Conservation (phyloP, 1,140 invertebrate genomes). For the Oryctes rhinoceros region DNA sequence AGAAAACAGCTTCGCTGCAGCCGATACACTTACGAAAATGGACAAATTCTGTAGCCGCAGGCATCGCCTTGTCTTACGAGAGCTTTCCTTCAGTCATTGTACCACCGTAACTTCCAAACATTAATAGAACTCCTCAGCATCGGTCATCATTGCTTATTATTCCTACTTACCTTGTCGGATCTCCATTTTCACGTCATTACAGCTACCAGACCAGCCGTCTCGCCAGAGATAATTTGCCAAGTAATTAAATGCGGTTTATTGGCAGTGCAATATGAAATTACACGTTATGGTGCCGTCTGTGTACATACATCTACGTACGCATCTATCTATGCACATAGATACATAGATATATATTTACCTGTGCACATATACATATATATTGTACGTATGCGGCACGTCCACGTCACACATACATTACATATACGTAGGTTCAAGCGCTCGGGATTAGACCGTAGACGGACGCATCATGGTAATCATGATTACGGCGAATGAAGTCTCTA, state of each 20-base stretch:
- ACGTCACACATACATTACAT: background rate
- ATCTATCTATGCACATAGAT: background rate
- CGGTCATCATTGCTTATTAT: too few relatives aligned
- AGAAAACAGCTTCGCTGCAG: too few relatives aligned
- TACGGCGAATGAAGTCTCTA: slow-evolving; percentile 38
- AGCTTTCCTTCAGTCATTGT: too few relatives aligned
- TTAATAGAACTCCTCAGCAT: too few relatives aligned
- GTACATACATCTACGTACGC: background rate
- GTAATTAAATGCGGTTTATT: slow-evolving; percentile 23
- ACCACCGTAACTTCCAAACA: too few relatives aligned
- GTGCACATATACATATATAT: background rate
- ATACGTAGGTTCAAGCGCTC: background rate
- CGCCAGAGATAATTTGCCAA: slow-evolving; percentile 3
- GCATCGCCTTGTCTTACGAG: too few relatives aligned
- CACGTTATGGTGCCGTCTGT: background rate
- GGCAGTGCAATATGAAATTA: slow-evolving; percentile 8
- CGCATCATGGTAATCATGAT: slow-evolving; percentile 39
- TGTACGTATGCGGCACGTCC: background rate
- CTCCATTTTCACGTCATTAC: too few relatives aligned
- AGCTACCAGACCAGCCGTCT: background rate
- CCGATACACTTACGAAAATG: too few relatives aligned
- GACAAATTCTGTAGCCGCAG: too few relatives aligned
- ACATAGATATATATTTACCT: background rate
- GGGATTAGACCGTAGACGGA: slow-evolving; percentile 26
- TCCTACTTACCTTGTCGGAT: too few relatives aligned